Evolutionary conservation across 2,888 invertebrate species (phyloP), one percentile per base, ranked within the genome.

Genomic region (Tolmerus cingulatus): DNA sequence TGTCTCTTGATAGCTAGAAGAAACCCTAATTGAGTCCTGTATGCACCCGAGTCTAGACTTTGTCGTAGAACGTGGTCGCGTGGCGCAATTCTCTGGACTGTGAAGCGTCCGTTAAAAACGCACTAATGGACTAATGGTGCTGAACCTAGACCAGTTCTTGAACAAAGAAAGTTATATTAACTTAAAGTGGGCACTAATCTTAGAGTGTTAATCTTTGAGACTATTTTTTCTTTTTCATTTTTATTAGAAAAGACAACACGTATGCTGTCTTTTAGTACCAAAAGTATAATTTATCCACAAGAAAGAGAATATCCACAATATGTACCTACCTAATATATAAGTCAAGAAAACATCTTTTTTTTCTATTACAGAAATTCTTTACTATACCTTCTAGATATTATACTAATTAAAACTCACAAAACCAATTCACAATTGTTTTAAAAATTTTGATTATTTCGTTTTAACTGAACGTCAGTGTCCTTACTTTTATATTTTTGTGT

Each of bases 1-100:
- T 85, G 85, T 85, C 85, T 51, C 43, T 30, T 74, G 23, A 66
- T 40, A 23, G 16, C 66, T 55, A 57, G 55, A 82, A 82, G 82
- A 51, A 57, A n/a, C 57, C 30, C 55, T 55, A 82, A 55, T 78
- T 78, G 78, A 51, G 55, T 27, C 19, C 23, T 81, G 27, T 79
- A 34, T 12, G 23, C n/a, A 27, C 14, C 9, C 2, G n/a, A 51
- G 51, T 51, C 51, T 51, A n/a, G 51, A 51, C 51, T 51, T n/a
- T n/a, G n/a, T 51, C 66, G 23, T 66, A 66, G 66, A 23, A 66
- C 8, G 12, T 23, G 27, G 66, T 66, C 66, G 66, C 66, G 66
- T 66, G 66, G 66, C 27, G 9, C 27, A 66, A 66, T 9, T 23
- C 79, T 79, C 51, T 78, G 78, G 9, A 43, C 79, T 79, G 79